A percentile compares a stretch with the other conserved stretches of the same genome.
These are phyloP conservation scores for Heterochromis multidens DNA, from an alignment of 2,113 vertebrate species.

Conservation along the genomic window DNA sequence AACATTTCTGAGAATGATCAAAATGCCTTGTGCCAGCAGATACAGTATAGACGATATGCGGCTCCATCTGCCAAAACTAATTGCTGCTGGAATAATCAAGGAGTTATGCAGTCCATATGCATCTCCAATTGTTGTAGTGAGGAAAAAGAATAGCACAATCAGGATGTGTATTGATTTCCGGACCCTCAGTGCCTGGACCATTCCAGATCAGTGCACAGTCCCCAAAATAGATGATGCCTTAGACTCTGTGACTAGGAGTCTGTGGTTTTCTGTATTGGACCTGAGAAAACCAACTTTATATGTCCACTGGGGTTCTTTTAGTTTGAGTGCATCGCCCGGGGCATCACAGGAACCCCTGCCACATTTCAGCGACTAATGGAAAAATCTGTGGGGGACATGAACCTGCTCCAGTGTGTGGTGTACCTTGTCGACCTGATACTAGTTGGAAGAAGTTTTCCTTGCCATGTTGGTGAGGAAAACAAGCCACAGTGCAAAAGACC, in stretches of 20 bases:
- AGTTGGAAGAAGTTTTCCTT: no score
- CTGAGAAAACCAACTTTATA: no score
- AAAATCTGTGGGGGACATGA: no score
- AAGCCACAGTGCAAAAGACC: not conserved
- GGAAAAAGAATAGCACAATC: rapidly evolving
- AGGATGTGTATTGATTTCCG: not conserved
- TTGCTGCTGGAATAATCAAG: not conserved
- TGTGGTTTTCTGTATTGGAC: not conserved
- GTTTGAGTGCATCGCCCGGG: no score
- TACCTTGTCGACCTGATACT: no score
- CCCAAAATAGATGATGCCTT: not conserved
- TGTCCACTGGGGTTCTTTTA: no score
- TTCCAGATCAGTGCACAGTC: not conserved
- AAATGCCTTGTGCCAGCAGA: not conserved
- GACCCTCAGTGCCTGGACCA: not conserved
- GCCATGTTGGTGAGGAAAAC: rapidly evolving
- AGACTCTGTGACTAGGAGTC: not conserved
- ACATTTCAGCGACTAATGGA: no score
- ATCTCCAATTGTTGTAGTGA: not conserved
- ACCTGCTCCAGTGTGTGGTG: no score
- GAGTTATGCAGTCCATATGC: not conserved
- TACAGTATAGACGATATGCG: not conserved
- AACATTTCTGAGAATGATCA: no score
- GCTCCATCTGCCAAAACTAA: not conserved
- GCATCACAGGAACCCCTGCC: no score